Evolutionary conservation across 2,888 invertebrate species (phyloP).

Genomic region (Anthrax anthrax): DNA sequence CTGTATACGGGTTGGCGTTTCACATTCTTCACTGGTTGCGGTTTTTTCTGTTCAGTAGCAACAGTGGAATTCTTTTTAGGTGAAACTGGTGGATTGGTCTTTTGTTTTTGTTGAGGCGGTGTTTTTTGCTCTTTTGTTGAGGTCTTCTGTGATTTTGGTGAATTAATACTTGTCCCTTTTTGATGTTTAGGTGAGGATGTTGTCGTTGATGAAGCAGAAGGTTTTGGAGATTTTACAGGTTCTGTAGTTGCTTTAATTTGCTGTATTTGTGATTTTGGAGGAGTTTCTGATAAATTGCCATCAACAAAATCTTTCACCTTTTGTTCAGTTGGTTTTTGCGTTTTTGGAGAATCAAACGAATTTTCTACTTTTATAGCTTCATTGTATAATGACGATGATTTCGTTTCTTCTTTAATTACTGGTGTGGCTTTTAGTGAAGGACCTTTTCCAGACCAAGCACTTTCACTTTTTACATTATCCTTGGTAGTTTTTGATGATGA

Average conservation of each 20-base stretch:
- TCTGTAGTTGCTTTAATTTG: constrained; percentile 5
- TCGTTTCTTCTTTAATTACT: constrained; percentile 21
- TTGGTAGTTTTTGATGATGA: constrained; percentile 30
- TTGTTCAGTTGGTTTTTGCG: background rate
- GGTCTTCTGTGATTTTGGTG: constrained; percentile 9
- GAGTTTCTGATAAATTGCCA: background rate
- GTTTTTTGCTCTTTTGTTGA: constrained; percentile 12
- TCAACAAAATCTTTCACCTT: constrained; percentile 2
- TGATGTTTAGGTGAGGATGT: constrained; percentile 10
- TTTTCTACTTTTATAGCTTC: background rate
- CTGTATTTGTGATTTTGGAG: background rate
- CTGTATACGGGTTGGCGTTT: constrained; percentile 40
- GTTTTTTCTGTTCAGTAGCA: background rate
- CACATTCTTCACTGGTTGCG: background rate
- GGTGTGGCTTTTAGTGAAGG: constrained; percentile 32
- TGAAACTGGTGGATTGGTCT: background rate
- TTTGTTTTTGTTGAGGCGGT: constrained; percentile 7
- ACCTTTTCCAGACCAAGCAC: constrained; percentile 33
- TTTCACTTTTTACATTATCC: constrained; percentile 25
- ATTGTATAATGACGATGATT: background rate
- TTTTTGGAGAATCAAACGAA: background rate
- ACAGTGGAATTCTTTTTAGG: background rate
- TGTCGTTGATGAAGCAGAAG: constrained; percentile 10
- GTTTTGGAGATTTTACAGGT: constrained; percentile 19
- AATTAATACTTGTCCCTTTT: background rate